phyloP scores from a whole-genome alignment of 1,140 invertebrate genomes.

The Papilio polyxenes region DNA sequence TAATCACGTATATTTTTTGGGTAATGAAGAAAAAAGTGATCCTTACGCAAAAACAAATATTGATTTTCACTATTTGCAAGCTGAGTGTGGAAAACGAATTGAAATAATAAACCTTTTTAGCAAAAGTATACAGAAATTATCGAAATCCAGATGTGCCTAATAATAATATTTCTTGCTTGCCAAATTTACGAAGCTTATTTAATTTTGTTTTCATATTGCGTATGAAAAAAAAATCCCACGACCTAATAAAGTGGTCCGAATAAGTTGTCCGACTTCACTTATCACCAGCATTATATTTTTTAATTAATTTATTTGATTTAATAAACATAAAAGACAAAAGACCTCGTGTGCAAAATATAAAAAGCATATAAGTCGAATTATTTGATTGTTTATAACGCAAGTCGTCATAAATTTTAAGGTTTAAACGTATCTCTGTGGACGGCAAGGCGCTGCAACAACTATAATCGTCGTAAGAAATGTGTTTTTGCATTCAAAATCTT shows the following conservation, averaged over 20 bases:
- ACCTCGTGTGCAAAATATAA: slow-evolving; percentile 46
- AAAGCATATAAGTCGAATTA: slow-evolving; percentile 51
- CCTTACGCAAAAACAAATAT: too few relatives aligned
- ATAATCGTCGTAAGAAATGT: slow-evolving; percentile 61
- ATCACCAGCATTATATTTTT: neutral
- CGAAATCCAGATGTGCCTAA: too few relatives aligned
- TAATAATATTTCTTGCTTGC: too few relatives aligned
- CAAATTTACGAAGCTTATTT: neutral
- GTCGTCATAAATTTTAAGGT: slow-evolving; percentile 61
- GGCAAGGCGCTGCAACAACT: slow-evolving; percentile 43
- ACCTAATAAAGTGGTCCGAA: neutral
- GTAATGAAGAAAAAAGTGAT: too few relatives aligned
- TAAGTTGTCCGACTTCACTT: neutral
- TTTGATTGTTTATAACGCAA: slow-evolving; percentile 75
- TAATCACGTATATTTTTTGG: too few relatives aligned
- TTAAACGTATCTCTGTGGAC: slow-evolving; percentile 51
- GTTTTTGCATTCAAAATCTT: slow-evolving; percentile 62
- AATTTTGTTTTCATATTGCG: neutral
- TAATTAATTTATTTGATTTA: slow-evolving; percentile 21
- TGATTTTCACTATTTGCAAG: too few relatives aligned
- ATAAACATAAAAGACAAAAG: slow-evolving; percentile 41
- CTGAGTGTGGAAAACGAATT: too few relatives aligned
- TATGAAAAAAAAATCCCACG: neutral
- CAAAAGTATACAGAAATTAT: too few relatives aligned
- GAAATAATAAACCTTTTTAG: too few relatives aligned